phyloP scores from a whole-genome alignment of 2,888 invertebrate genomes.

The Ectemnius cavifrons region DNA sequence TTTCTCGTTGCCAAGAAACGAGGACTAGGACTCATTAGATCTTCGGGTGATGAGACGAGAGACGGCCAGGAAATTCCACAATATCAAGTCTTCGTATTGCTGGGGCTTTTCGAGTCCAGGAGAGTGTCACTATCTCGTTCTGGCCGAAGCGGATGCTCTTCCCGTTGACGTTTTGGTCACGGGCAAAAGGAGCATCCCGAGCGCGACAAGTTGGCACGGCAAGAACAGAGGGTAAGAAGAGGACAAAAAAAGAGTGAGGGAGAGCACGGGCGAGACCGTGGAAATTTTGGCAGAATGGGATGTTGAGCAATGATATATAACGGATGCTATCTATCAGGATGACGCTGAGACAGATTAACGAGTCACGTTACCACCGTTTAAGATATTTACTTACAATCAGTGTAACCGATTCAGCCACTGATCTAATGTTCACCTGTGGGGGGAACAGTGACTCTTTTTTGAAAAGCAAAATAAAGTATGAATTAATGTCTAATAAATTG shows the following conservation, averaged over 20 bases:
- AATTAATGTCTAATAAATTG: no score
- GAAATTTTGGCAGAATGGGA: constrained; percentile 20
- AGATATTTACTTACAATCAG: constrained; percentile 11
- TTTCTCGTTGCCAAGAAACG: no score
- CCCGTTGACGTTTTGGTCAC: background rate
- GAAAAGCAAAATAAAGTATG: no score
- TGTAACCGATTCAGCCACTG: no score
- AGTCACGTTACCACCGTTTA: background rate
- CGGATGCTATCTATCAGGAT: constrained; percentile 13
- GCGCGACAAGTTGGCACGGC: constrained; percentile 26
- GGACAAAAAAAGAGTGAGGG: no score
- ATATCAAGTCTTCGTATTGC: no score
- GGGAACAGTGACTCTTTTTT: no score
- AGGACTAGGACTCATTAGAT: background rate
- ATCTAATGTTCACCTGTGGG: no score
- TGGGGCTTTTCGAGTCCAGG: no score
- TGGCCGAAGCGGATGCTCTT: no score
- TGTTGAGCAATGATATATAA: background rate
- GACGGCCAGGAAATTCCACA: background rate
- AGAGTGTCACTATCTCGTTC: no score
- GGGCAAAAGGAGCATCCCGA: constrained; percentile 2
- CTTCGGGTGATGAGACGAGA: constrained; percentile 28
- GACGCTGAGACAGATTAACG: constrained; percentile 15
- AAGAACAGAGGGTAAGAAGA: background rate
- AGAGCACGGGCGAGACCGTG: background rate